Base-by-base conservation (phyloP, 2,888 invertebrate species). In the Synergus itoensis region DNA sequence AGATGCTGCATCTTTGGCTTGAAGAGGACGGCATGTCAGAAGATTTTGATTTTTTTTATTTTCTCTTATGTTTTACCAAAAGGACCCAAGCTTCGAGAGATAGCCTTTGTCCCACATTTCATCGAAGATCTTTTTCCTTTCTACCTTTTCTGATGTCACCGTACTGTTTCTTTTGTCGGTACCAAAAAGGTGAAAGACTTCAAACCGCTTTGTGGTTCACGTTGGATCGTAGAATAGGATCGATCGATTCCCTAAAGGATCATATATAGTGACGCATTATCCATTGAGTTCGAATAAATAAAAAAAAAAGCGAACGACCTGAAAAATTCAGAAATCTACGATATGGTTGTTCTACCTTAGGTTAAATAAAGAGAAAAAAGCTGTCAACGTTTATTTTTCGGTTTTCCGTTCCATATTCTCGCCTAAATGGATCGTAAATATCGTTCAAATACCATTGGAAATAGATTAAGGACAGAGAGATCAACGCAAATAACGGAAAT, bases 181-280 rank as follows among this genome's bases (percentile, higher is more conserved):
- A 77, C 57, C 75, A 67, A 63, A 60, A 82, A 79, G 79, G 76
- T 77, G 62, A 43, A 77, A 78, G 75, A 67, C 77, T 78, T 78
- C 75, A 77, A 82, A 80, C 48, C 53, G 75, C 79, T 80, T 81
- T 81, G 77, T 79, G 75, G 77, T 69, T 79, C 76, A 79, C 64
- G 43, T 75, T 67, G 60, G 76, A 63, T 79, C 75, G 78, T 73
- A 79, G 75, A 81, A 65, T 80, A 65, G 69, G 69, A 83, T 80
- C 81, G 79, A 81, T 81, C 63, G 77, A 63, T 65, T 41, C 9
- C n/a, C 41, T n/a, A 65, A 65, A 65, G 65, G 4, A 18, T 41
- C 4, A 62, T 18, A 69, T 73, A 77, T 77, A 67, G 77, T 67
- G 79, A 83, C 75, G 77, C 63, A 78, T 80, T 79, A 65, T 76